Base-by-base conservation (phyloP, 2,113 vertebrate genomes). In the Casuarius casuarius region DNA sequence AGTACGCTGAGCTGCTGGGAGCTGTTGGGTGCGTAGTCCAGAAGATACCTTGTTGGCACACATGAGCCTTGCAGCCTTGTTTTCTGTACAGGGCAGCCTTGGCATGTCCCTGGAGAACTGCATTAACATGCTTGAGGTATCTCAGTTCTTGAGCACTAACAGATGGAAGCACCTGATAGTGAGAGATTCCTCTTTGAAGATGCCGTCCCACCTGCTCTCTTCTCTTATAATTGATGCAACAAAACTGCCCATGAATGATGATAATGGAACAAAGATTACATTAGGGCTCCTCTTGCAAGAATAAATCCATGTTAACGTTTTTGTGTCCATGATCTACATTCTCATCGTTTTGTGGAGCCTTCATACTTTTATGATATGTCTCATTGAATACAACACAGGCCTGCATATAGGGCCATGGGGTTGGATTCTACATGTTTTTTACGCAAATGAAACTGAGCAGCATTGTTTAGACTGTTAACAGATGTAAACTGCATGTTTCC, bases 191-290 rank as follows among this genome's bases (percentile, higher is more conserved):
- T 61, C 48, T 70, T 54, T 77, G 40, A 31, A 49, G 21, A 29
- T 67, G 14, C 17, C 68, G 38, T 7, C 5, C 13, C 5, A 70
- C 8, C 9, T 0, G 0, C 8, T 56, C 26, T 44, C 33, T 82
- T n/a, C 84, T 38, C 42, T 51, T 28, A 8, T 7, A 54, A 11
- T 42, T 23, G 28, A 8, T 71, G 42, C n/a, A 84, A 23, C 5
- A 88, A 71, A 77, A 40, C 23, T 70, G 29, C n/a, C 73, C 18
- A 15, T 66, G 56, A 82, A 12, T 26, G 5, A 42, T 63, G 54
- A 38, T 40, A 40, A 66, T 0, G 0, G 38, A 73, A 65, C 1
- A 5, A 40, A 7, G 10, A 28, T 15, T 44, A 31, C 13, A 15
- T 71, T 49, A 42, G 17, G 49, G 38, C 7, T 78, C 28, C 21